Conservation (phyloP, 37 sponge, comb jelly and placozoan species). For the Oopsacas minuta region DNA sequence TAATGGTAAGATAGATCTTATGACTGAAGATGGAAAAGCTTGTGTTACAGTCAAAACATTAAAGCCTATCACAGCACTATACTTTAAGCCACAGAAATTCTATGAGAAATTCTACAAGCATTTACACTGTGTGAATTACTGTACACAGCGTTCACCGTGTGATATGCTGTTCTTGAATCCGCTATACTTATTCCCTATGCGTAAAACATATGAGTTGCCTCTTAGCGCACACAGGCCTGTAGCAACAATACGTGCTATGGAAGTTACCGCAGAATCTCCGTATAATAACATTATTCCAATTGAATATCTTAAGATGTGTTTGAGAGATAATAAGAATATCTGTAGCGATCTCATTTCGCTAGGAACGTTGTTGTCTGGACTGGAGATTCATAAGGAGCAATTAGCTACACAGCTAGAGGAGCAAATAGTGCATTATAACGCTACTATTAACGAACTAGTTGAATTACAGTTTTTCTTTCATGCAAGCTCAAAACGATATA, state of each 20-base stretch:
- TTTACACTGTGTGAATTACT: neutral
- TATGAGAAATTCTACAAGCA: conserved; percentile 10
- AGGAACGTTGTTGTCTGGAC: neutral
- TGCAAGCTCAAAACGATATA: neutral
- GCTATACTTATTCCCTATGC: neutral
- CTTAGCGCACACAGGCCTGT: neutral
- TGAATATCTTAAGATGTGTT: neutral
- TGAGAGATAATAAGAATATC: neutral
- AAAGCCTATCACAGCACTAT: neutral
- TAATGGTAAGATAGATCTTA: neutral
- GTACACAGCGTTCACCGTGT: neutral
- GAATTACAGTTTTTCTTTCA: neutral
- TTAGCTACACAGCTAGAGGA: neutral
- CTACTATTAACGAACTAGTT: neutral
- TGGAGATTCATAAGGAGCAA: neutral
- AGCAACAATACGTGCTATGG: neutral
- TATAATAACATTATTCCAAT: neutral
- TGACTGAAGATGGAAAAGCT: neutral
- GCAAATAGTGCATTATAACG: neutral
- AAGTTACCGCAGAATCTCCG: neutral
- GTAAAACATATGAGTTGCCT: neutral
- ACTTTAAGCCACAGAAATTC: conserved; percentile 15
- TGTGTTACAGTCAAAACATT: neutral
- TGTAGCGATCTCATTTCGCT: neutral
- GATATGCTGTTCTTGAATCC: neutral